phyloP scores from a whole-genome alignment of 1,140 invertebrate species.

The Cylas formicarius region DNA sequence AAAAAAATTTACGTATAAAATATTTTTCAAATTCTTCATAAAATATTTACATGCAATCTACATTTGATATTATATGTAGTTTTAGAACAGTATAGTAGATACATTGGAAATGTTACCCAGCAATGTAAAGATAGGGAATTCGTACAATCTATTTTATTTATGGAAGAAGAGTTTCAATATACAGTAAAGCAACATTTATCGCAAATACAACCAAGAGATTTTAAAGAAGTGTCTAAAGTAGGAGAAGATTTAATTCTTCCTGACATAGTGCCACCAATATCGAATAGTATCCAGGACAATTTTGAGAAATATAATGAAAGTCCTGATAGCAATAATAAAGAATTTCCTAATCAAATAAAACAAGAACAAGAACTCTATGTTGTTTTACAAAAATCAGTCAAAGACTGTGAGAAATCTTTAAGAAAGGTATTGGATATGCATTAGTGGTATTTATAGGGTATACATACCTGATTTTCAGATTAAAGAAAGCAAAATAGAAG shows the following conservation, averaged over 20 bases:
- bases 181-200: too few relatives aligned
- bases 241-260: neutral
- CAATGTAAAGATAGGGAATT: conserved; percentile 38
- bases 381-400: conserved; percentile 35
- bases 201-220: too few relatives aligned
- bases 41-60: too few relatives aligned
- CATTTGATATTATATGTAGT: conserved; percentile 36
- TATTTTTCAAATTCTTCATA: too few relatives aligned
- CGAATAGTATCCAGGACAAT: neutral
- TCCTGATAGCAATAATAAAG: conserved; percentile 9
- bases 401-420: conserved; percentile 39
- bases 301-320: neutral
- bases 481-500: conserved; percentile 35
- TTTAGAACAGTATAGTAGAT: conserved; percentile 46
- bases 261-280: too few relatives aligned
- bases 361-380: too few relatives aligned
- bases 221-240: neutral
- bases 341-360: conserved; percentile 42
- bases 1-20: too few relatives aligned
- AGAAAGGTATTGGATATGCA: conserved; percentile 30
- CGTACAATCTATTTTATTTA: neutral
- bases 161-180: neutral
- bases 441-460: neutral
- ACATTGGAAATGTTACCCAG: conserved; percentile 45
- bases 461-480: conserved; percentile 24